These are phyloP conservation scores for Adelges cooleyi DNA, from an alignment of 1,140 invertebrate genomes.

Conservation along the genomic window DNA sequence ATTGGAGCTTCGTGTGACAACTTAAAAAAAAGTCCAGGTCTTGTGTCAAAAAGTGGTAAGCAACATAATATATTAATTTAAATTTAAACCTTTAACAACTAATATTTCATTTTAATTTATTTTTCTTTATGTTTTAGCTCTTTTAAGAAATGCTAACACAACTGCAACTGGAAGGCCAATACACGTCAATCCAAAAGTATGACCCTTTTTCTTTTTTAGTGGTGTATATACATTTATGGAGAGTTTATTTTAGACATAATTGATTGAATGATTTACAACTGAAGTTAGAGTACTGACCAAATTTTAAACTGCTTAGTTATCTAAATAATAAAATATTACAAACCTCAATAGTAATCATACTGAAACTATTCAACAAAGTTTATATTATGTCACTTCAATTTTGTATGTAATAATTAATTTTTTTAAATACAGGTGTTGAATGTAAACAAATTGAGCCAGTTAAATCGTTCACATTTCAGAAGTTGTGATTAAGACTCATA, in stretches of 20 bases:
- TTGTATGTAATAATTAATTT: too few species aligned
- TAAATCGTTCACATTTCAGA: constrained; percentile 26
- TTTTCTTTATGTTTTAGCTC: constrained; percentile 7
- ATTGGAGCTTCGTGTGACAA: constrained; percentile 13
- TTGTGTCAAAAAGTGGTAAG: constrained; percentile 22
- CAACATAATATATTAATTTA: neutral
- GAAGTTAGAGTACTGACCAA: too few species aligned
- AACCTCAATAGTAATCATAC: too few species aligned
- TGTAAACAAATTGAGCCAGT: constrained; percentile 11
- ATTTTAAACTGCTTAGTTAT: too few species aligned
- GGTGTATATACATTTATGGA: too few species aligned
- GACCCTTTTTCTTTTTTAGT: too few species aligned
- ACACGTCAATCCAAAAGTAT: constrained; percentile 24
- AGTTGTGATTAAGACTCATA: constrained; percentile 6
- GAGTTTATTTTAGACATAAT: too few species aligned
- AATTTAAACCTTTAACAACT: too few species aligned
- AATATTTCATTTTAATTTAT: neutral
- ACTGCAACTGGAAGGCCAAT: constrained; percentile 6
- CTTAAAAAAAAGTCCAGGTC: constrained; percentile 3
- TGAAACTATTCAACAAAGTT: too few species aligned
- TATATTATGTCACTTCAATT: too few species aligned
- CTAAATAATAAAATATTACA: too few species aligned
- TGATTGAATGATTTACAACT: too few species aligned
- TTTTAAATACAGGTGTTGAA: constrained; percentile 1
- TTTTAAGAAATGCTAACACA: constrained; percentile 8